Evolutionary conservation across 2,888 invertebrate genomes (phyloP).

Genomic region (Pristionchus arcanus): DNA sequence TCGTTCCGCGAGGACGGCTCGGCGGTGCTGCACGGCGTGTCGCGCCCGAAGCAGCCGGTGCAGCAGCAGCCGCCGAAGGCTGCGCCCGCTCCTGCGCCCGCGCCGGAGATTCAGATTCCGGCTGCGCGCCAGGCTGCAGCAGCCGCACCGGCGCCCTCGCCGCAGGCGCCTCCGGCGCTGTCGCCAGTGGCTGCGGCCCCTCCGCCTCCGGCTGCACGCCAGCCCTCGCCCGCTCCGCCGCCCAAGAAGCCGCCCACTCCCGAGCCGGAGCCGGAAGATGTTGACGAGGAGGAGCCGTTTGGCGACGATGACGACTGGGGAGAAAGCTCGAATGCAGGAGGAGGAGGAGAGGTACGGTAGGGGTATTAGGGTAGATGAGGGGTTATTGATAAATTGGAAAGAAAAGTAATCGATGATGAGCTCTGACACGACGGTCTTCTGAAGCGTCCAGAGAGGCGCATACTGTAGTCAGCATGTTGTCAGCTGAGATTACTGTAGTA

Average conservation of each 20-base stretch:
- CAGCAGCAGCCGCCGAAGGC: not conserved
- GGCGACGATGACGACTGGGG: slow-evolving; percentile 53
- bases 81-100: not conserved
- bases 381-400: not conserved
- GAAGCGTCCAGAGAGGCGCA: not conserved
- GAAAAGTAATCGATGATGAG: slow-evolving; percentile 46
- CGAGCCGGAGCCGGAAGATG: slow-evolving; percentile 39
- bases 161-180: not conserved
- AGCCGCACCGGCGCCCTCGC: slow-evolving; percentile 14
- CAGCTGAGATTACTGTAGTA: not conserved
- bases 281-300: slow-evolving; percentile 54
- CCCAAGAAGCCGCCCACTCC: slow-evolving; percentile 51
- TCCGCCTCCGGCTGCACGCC: not conserved
- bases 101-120: slow-evolving; percentile 47
- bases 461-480: slow-evolving; percentile 45
- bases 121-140: not conserved
- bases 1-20: slow-evolving; percentile 69
- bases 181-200: slow-evolving; percentile 51
- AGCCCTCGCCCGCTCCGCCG: slow-evolving; percentile 56
- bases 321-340: slow-evolving; percentile 26
- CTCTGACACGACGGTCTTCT: slow-evolving; percentile 54
- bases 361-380: not conserved
- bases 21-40: slow-evolving; percentile 62
- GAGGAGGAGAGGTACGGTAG: slow-evolving; percentile 51
- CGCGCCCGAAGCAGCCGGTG: slow-evolving; percentile 1